Evolutionary conservation across 2,888 invertebrate genomes (phyloP), one percentile per base, ranked within the genome.

Genomic region (Parapristionchus giblindavisi): DNA sequence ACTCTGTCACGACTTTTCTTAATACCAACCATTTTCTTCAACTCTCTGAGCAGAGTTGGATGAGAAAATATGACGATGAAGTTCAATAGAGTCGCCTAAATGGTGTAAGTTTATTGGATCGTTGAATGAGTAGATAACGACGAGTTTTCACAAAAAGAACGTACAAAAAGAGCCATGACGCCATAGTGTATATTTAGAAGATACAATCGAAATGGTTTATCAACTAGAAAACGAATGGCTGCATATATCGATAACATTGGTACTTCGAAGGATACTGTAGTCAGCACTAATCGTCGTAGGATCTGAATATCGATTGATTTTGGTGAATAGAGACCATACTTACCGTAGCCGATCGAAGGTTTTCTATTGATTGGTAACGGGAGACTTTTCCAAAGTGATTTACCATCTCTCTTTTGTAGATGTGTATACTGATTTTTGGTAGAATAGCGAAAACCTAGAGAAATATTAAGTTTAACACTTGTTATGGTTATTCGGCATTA

Each of bases 331-430:
- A 14, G 6, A 8, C n/a, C n/a, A 27, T 17, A 66, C 51, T 1
- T 32, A 66, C 66, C 48, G 43, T 66, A 48, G 66, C 66, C 3
- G 66, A 66, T 48, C 66, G 43, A 3, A 66, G n/a, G n/a, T 66
- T 66, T 8, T 66, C 66, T 17, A 66, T 66, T 27, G 51, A 48
- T 48, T 66, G 66, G 32, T 66, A 66, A 48, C 66, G 43, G 8
- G 17, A 32, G 1, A 66, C 34, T 8, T 32, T 66, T 6, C 66
- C 51, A 21, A 48, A 43, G 21, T 36, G 51, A 0, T 29, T 1
- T 11, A 32, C 51, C 48, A 66, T 27, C 29, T 43, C n/a, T 32
- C 34, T 43, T 24, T 48, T 66, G 66, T 66, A 66, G 14, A 51
- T 51, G 17, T 32, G 8, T n/a, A 34, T 24, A 48, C 66, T 66